These are phyloP conservation scores for Drepana arcuata DNA, from an alignment of 1,140 invertebrate species.

Conservation along the genomic window DNA sequence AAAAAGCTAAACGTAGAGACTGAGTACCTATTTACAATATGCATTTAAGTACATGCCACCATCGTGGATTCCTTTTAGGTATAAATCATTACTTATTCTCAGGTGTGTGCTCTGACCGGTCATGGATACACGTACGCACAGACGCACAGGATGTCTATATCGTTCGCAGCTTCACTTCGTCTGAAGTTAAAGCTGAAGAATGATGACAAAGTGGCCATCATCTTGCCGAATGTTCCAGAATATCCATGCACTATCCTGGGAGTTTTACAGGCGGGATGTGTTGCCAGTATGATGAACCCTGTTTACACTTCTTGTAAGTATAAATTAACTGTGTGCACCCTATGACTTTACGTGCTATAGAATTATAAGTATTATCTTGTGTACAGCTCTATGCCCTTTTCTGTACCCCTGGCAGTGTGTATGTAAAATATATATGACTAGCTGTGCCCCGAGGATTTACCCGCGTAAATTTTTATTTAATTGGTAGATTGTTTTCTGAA, in stretches of 20 bases:
- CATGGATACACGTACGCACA: constrained; percentile 81
- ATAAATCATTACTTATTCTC: too few species aligned
- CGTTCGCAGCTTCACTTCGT: constrained; percentile 79
- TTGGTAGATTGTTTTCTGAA: too few species aligned
- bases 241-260: constrained; percentile 80
- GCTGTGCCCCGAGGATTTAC: too few species aligned
- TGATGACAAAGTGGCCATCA: constrained; percentile 81
- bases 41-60: too few species aligned
- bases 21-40: too few species aligned
- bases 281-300: constrained; percentile 86
- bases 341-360: not conserved
- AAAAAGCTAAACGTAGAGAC: too few species aligned
- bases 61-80: too few species aligned
- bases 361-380: too few species aligned
- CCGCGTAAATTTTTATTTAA: too few species aligned
- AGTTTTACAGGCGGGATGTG: constrained; percentile 78
- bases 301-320: constrained; percentile 81
- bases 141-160: constrained; percentile 75
- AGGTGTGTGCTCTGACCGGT: constrained; percentile 82
- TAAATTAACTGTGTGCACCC: not conserved
- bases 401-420: too few species aligned
- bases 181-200: constrained; percentile 77
- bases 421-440: too few species aligned
- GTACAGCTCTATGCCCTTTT: too few species aligned
- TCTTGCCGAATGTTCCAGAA: constrained; percentile 85